These are phyloP conservation scores for Candidula unifasciata DNA, from an alignment of 2,888 invertebrate species.

Conservation along the genomic window DNA sequence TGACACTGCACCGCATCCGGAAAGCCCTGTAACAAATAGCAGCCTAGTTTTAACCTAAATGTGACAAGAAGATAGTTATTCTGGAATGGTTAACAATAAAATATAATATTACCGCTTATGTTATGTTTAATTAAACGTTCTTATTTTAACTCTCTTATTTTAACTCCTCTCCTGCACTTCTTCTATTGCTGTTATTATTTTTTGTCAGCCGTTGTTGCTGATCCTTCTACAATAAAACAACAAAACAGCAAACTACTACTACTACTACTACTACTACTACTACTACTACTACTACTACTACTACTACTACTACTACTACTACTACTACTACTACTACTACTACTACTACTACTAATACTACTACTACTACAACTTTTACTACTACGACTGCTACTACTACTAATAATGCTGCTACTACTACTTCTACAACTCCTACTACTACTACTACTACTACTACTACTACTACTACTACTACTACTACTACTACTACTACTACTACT, in stretches of 20 bases:
- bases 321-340: conserved; percentile 43
- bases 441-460: conserved; percentile 26
- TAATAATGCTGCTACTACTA: too few species aligned
- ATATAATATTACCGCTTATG: too few species aligned
- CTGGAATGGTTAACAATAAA: too few species aligned
- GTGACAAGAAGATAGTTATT: too few species aligned
- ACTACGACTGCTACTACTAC: too few species aligned
- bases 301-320: conserved; percentile 38
- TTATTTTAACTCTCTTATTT: conserved; percentile 60
- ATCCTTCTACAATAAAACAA: too few species aligned
- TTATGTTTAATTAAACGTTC: too few species aligned
- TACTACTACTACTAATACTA: conserved; percentile 37
- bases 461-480: conserved; percentile 29
- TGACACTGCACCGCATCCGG: background rate
- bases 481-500: too few species aligned
- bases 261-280: conserved; percentile 31
- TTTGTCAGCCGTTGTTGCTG: too few species aligned
- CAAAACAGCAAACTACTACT: conserved; percentile 10
- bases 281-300: conserved; percentile 33
- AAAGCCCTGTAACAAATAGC: background rate
- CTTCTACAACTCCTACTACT: background rate
- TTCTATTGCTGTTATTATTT: background rate
- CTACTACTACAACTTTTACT: background rate
- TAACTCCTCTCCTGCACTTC: background rate
- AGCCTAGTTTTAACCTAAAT: background rate